Conservation (phyloP, 2,797 vertebrate species). For the Sebastes vulpes region DNA sequence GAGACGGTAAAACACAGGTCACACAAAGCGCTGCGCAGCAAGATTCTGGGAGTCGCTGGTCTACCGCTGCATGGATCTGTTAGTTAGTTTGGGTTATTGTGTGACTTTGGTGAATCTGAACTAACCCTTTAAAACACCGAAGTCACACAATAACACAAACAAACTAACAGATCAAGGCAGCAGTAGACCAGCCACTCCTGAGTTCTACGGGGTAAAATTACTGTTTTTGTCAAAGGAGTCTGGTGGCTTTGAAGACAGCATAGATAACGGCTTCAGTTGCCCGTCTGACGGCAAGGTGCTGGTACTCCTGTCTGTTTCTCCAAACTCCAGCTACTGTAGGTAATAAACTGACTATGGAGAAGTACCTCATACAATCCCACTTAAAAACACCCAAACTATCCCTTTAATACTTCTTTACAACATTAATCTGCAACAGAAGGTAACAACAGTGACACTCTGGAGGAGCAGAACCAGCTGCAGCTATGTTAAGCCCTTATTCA, state of each 20-base stretch:
- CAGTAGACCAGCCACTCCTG: neutral
- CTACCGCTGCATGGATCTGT: accelerated
- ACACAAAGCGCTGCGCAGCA: no score
- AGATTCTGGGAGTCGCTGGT: neutral
- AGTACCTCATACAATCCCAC: no score
- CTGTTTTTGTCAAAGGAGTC: neutral
- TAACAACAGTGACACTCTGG: neutral
- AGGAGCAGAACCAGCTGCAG: neutral
- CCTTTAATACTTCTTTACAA: no score
- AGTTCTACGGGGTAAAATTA: neutral
- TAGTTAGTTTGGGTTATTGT: no score
- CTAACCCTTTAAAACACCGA: neutral
- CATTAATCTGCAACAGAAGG: neutral
- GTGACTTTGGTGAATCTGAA: neutral
- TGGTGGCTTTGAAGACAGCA: neutral
- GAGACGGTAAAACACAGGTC: neutral
- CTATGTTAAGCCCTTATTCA: neutral
- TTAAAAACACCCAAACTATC: no score
- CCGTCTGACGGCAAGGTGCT: neutral
- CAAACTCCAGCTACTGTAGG: no score
- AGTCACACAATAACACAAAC: no score
- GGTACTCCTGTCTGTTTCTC: no score
- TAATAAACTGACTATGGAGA: no score
- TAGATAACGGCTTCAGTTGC: neutral
- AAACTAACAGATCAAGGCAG: accelerated